phyloP scores from a whole-genome alignment of 2,797 vertebrate species.

The Gobio occitaniae region DNA sequence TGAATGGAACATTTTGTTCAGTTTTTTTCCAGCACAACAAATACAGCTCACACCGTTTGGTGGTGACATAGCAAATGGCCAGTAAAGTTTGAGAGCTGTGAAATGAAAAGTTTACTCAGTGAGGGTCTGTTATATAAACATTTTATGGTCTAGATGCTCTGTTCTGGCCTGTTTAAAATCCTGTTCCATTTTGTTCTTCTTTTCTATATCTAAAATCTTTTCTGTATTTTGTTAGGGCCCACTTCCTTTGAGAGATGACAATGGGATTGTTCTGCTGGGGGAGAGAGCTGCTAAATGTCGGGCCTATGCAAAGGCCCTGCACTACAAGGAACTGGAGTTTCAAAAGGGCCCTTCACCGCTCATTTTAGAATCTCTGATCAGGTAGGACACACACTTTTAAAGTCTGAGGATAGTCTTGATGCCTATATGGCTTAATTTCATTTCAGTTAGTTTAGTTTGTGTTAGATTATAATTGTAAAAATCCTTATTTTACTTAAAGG shows the following conservation, averaged over 20 bases:
- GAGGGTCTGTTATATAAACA: constrained; percentile 19
- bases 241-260: constrained; percentile 94
- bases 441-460: not conserved
- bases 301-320: constrained; percentile 96
- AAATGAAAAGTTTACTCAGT: constrained; percentile 8
- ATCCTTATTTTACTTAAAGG: not conserved
- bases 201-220: not conserved
- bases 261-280: constrained; percentile 94
- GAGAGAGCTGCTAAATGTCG: constrained; percentile 97
- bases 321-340: constrained; percentile 99
- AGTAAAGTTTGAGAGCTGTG: not conserved
- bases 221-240: constrained; percentile 83
- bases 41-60: constrained; percentile 18
- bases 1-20: constrained; percentile 46
- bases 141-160: not conserved
- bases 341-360: constrained; percentile 95
- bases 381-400: constrained; percentile 77
- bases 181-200: not conserved
- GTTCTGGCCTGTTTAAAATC: not conserved
- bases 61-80: not conserved
- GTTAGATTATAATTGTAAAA: not conserved
- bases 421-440: not conserved
- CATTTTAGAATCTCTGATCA: constrained; percentile 97
- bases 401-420: not conserved
- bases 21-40: constrained; percentile 20